Evolutionary conservation across 2,113 vertebrate species (phyloP).

Genomic region (Trematocara marginatum): DNA sequence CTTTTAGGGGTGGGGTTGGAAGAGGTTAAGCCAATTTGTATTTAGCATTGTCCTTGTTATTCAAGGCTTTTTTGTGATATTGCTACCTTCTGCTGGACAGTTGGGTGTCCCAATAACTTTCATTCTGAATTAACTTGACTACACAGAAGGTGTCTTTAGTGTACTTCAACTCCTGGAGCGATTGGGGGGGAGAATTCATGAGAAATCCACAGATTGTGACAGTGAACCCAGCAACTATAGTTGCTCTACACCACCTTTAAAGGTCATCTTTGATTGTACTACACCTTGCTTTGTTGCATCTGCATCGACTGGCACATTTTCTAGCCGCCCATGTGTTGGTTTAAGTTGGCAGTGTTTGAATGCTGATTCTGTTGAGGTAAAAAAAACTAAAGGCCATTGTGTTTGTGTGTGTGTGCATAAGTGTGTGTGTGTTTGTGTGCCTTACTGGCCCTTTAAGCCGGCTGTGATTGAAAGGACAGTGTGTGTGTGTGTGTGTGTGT

Average conservation of each 20-base stretch:
- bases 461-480: conserved; percentile 58
- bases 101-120: background rate
- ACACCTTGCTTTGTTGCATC: background rate
- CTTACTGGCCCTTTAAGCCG: conserved; percentile 59
- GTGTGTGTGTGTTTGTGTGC: background rate
- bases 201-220: background rate
- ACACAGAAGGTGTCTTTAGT: background rate
- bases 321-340: background rate
- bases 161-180: background rate
- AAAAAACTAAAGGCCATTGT: background rate
- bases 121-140: background rate
- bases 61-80: background rate
- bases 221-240: background rate
- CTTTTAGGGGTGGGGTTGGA: background rate
- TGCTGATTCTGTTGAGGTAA: conserved; percentile 3
- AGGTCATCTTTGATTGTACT: background rate
- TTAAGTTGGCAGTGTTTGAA: conserved; percentile 14
- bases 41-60: rapidly evolving
- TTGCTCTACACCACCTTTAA: rapidly evolving
- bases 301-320: background rate
- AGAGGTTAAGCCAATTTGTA: background rate
- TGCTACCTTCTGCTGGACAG: background rate
- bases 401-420: conserved; percentile 32
- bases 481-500: conserved; percentile 16
- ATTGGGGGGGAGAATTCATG: too few species aligned